Evolutionary conservation across 2,113 vertebrate species (phyloP), one percentile per base, ranked within the genome.

Genomic region (Forbesichthys papilliferus): DNA sequence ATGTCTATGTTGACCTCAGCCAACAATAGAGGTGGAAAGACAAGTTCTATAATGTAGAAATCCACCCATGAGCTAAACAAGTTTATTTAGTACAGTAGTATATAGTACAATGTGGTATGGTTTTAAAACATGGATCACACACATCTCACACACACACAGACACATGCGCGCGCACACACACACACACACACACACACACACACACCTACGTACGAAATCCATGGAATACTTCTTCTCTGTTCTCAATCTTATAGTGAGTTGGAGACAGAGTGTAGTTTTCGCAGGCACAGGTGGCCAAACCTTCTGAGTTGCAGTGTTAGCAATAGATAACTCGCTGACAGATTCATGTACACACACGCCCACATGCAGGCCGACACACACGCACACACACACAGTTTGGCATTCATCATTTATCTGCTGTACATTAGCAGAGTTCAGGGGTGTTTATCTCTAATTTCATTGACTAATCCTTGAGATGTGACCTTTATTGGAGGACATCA

Each of bases 101-200:
- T 42, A 42, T 8, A 42, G 36, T 42, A 42, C 36, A 8, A 42
- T 42, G 36, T 5, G 36, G 36, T 27, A 27, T 27, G 27, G 27
- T 42, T 42, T 42, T 42, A 42, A 42, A 42, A 5, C 5, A 0
- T 42, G 7, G 7, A 46, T 46, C 14, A 61, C 48, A 61, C 49
- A 47, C 27, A 36, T 56, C 9, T 48, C 48, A 70, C 59, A 54
- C 59, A 55, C 34, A 33, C 34, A 54, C 18, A 42, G 8, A 14
- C 33, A 53, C 63, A 65, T 20, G 9, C 52, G 13, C 65, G 20
- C 53, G 57, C 65, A 68, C 65, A 68, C 65, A 67, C 65, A 47
- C 42, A n/a, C 51, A 36, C 48, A 71, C 59, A 54, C 59, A 48
- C 34, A 14, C 33, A 53, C 64, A 65, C 66, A 68, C 66, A 68